Conservation (phyloP, 2,797 vertebrate genomes). For the Leptoclinus maculatus region DNA sequence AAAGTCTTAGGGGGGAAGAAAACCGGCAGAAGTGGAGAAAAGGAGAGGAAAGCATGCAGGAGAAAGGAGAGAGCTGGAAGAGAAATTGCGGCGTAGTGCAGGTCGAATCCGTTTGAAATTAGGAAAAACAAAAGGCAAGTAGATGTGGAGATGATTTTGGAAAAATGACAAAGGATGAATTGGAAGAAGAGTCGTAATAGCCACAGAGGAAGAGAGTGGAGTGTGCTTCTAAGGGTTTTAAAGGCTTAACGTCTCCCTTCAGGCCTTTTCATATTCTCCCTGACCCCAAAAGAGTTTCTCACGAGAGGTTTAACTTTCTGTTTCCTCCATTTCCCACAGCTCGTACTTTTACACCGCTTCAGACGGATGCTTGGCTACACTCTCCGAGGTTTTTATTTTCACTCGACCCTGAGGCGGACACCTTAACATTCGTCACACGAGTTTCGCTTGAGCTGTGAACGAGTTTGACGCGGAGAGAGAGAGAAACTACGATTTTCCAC, state of each 20-base stretch:
- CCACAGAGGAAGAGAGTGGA: conserved; percentile 16
- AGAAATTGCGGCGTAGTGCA: neutral
- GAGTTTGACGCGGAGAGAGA: neutral
- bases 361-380: conserved; percentile 31
- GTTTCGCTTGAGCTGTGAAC: conserved; percentile 8
- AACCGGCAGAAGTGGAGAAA: conserved; percentile 8
- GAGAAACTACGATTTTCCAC: conserved; percentile 11
- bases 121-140: neutral
- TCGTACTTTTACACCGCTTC: conserved; percentile 50
- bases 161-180: conserved; percentile 10
- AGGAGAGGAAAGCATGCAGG: neutral
- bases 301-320: conserved; percentile 54
- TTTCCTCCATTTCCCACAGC: conserved; percentile 33
- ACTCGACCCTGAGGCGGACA: conserved; percentile 25
- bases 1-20: conserved; percentile 23
- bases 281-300: conserved; percentile 45
- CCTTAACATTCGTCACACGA: conserved; percentile 10
- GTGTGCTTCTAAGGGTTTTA: conserved; percentile 48
- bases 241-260: conserved; percentile 48
- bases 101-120: conserved; percentile 5
- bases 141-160: conserved; percentile 26
- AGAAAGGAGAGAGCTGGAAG: neutral
- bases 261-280: conserved; percentile 51
- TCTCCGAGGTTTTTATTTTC: conserved; percentile 29
- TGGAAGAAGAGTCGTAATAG: conserved; percentile 3